Base-by-base conservation (phyloP, 1,140 invertebrate genomes). In the Linepithema humile region DNA sequence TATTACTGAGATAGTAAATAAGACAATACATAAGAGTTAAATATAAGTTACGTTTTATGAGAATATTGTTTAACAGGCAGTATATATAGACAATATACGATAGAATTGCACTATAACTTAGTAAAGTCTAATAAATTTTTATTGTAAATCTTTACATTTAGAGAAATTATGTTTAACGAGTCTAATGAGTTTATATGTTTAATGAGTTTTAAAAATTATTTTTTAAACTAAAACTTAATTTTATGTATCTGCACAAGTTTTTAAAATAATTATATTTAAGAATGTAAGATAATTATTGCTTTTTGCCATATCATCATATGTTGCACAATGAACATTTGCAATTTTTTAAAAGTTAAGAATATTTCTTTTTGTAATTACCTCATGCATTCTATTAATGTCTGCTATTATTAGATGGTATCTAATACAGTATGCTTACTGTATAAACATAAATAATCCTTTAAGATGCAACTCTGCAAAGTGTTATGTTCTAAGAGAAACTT, bases 11-110 rank as follows among this genome's bases (percentile, higher is more conserved):
- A 83, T 82, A 90, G 85, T 75, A 48, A 80, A 60, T 90, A 87
- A 90, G 87, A 90, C 85, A 90, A 89, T 89, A 90, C 83, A 60
- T 77, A 64, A 87, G 70, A 60, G 62, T 45, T 77, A 77, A 40
- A 80, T 53, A 45, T 64, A 83, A 74, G 50, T 72, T 62, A 45
- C 17, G 55, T 82, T 82, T 83, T 73, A 50, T 23, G 55, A 70
- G 20, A 77, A 29, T 65, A 32, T 80, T 70, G 17, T 82, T 62
- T 83, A 55, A 57, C 26, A 57, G 38, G 35, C 62, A 55, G 48
- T 57, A 55, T 29, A 83, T 20, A 86, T n/a, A 53, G 50, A 57
- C 53, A 65, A 69, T 70, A 23, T 40, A 40, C 9, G 17, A 80
- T 80, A 55, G 57, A 32, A 12, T 69, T 69, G 64, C 45, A 70